Conservation (phyloP, 1,140 invertebrate genomes). For the Melipona quadrifasciata region DNA sequence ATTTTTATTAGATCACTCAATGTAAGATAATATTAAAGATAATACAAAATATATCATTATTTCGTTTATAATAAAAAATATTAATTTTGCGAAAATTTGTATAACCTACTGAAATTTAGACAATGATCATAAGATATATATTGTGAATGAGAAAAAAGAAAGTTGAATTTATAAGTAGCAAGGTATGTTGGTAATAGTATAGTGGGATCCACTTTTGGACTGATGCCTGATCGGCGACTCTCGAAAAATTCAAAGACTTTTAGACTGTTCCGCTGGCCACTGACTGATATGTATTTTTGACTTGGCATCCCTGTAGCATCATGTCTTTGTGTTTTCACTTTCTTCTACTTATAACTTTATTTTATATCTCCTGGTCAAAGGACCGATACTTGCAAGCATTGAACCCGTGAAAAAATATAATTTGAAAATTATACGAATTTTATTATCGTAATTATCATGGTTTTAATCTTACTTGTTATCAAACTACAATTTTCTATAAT, state of each 20-base stretch:
- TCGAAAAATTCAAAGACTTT: constrained; percentile 73
- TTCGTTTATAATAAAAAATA: no score
- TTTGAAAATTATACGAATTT: not conserved
- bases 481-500: not conserved
- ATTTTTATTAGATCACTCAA: no score
- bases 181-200: constrained; percentile 44
- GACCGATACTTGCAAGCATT: constrained; percentile 54
- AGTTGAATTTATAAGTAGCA: constrained; percentile 24
- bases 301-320: constrained; percentile 59
- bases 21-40: no score
- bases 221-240: constrained; percentile 74
- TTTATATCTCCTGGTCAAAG: constrained; percentile 28
- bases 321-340: constrained; percentile 31
- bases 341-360: constrained; percentile 7
- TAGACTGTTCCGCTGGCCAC: constrained; percentile 48
- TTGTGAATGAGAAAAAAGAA: not conserved
- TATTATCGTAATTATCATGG: not conserved
- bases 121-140: not conserved
- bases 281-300: constrained; percentile 73
- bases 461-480: not conserved
- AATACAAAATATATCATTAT: no score
- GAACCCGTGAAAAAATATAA: constrained; percentile 36
- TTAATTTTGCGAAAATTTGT: not conserved
- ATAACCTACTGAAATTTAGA: not conserved
- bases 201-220: constrained; percentile 68